Conservation (phyloP, 2,113 vertebrate genomes). For the Aldabrachelys gigantea region DNA sequence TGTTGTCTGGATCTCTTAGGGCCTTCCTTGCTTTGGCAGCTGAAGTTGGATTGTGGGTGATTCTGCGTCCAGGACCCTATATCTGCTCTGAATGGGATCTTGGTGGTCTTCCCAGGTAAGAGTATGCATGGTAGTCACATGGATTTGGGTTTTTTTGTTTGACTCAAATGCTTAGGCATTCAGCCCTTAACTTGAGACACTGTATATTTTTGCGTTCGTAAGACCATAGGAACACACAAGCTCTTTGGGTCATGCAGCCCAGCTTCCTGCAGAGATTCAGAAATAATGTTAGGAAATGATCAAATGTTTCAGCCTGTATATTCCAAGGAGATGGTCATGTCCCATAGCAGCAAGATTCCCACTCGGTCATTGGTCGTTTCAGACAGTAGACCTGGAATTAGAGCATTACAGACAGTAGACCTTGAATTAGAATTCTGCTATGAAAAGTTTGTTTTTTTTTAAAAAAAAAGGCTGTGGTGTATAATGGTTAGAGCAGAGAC, state of each 20-base stretch:
- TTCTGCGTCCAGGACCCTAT: constrained; percentile 92
- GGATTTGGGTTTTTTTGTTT: neutral
- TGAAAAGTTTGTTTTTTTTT: neutral
- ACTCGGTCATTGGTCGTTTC: neutral
- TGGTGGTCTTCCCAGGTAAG: constrained; percentile 91
- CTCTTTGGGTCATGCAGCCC: accelerated
- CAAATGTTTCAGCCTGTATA: neutral
- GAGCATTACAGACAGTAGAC: neutral
- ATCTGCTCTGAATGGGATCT: constrained; percentile 93
- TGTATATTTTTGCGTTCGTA: neutral
- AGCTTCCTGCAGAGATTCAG: neutral
- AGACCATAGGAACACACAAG: neutral
- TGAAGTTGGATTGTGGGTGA: constrained; percentile 89
- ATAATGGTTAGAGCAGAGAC: neutral
- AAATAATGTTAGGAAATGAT: neutral
- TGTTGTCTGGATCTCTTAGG: constrained; percentile 70
- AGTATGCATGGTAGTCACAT: neutral
- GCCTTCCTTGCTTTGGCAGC: constrained; percentile 85
- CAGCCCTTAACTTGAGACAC: neutral
- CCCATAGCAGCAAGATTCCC: neutral
- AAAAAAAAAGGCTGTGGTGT: neutral
- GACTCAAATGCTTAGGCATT: neutral
- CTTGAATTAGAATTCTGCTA: neutral
- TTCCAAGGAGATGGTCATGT: neutral
- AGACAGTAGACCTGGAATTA: neutral